Base-by-base conservation (phyloP, 2,797 vertebrate species). In the Miichthys miiuy region DNA sequence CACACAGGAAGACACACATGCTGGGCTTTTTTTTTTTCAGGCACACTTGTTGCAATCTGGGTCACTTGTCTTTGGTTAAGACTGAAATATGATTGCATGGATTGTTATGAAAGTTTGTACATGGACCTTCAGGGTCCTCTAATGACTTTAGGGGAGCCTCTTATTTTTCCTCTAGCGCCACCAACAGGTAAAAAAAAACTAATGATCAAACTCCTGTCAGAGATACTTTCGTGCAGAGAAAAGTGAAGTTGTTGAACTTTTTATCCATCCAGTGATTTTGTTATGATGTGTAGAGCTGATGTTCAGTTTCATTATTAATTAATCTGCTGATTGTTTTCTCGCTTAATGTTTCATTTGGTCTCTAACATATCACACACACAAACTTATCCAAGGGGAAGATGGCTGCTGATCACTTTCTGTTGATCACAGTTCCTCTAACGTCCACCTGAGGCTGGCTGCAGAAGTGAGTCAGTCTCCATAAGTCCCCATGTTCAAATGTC, bases 21-120 rank as follows among this genome's bases (percentile, higher is more conserved):
- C 21, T 55, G 48, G 34, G 5, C 48, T 72, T 23, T 71, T 54
- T 71, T 54, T 25, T 27, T 83, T 68, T 47, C 27, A 60, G 51
- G 17, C 0, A 30, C n/a, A 3, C 1, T 7, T 78, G 54, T 27
- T 3, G 65, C 30, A 72, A 75, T 9, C 1, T 47, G 1, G 11
- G 41, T 2, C 20, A 9, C 1, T 10, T 0, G 2, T 23, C 20
- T 72, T 2, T 25, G 1, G 13, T 6, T 34, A 2, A 38, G 12
- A 50, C 8, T 9, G 0, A 42, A 47, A 7, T 44, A 8, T 13
- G 0, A 12, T 0, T 0, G 54, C 1, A 3, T 12, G 0, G 2
- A 2, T 16, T 57, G 0, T 72, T 56, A 1, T 44, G 61, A 72
- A 48, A 58, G 16, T 30, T 23, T 55, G 25, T 69, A 2, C 10